Conservation (phyloP, 2,888 invertebrate species). For the Polietes domitor region DNA sequence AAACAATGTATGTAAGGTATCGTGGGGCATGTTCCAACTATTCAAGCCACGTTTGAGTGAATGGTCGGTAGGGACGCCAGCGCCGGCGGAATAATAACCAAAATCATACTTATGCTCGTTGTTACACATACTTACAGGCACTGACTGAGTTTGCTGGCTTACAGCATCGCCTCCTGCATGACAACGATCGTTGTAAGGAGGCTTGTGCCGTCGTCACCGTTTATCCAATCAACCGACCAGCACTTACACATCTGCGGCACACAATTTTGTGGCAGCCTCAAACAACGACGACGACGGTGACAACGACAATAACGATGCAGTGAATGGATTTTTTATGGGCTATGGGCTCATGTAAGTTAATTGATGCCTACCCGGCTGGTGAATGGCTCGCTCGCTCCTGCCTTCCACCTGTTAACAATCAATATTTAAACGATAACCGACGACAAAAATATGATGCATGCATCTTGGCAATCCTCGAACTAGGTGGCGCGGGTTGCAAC, state of each 20-base stretch:
- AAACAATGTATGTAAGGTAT: neutral
- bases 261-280: too few species aligned
- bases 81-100: neutral
- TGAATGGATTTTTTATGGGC: slow-evolving; percentile 30
- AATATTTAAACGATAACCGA: neutral
- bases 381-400: neutral
- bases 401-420: slow-evolving; percentile 61
- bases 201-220: neutral
- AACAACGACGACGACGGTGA: neutral
- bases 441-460: neutral
- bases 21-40: neutral
- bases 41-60: slow-evolving; percentile 20
- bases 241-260: slow-evolving; percentile 30
- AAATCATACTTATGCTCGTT: neutral
- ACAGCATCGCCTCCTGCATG: neutral
- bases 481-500: slow-evolving; percentile 1
- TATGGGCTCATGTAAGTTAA: slow-evolving; percentile 18
- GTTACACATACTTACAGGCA: slow-evolving; percentile 6
- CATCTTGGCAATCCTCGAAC: neutral
- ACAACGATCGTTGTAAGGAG: neutral
- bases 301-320: neutral
- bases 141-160: too few species aligned
- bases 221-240: slow-evolving; percentile 33
- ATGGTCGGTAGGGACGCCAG: neutral
- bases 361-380: neutral